Evolutionary conservation across 2,888 invertebrate genomes (phyloP), one percentile per base, ranked within the genome.

Genomic region (Embidobia sp.): DNA sequence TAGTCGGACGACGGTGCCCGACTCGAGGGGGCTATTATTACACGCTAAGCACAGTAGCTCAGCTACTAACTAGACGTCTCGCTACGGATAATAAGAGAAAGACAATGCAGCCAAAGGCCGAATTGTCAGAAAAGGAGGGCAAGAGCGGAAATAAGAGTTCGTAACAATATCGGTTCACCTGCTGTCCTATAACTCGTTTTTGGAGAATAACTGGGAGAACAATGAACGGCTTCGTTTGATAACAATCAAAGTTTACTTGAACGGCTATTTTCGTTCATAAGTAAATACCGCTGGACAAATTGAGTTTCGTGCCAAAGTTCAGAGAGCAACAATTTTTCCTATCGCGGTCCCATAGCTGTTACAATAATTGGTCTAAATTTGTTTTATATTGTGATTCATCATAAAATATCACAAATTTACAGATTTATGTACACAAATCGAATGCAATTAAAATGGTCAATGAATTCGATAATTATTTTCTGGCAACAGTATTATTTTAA

Each of bases 101-200:
- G 66, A 77, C 77, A 73, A 77, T 69, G 59, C 40, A 15, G 51
- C 51, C 29, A 27, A 53, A 69, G 64, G 46, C 26, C 31, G 48
- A 61, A 64, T 63, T 61, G 49, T 51, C 26, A 35, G 35, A 13
- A 51, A 72, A 75, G 18, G 66, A 78, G 74, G 74, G 51, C 67
- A 67, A 72, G 72, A 63, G 63, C 57, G 59, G 67, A 76, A 72
- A 63, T 72, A 73, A 75, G 63, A 61, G 64, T 64, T 27, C 27
- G 46, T 67, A 72, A 77, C 61, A 77, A 72, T 77, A 77, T 77
- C 77, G 61, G 26, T 6, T 48, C 37, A 44, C 48, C 53, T 31
- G 22, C 40, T 18, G 33, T 46, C 46, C 29, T 61, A 55, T 53
- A 53, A 59, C 33, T 51, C 53, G 40, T 53, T 67, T 53, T 29